These are phyloP conservation scores for Scrobipalpa costella DNA, from an alignment of 2,888 invertebrate species.

Conservation along the genomic window DNA sequence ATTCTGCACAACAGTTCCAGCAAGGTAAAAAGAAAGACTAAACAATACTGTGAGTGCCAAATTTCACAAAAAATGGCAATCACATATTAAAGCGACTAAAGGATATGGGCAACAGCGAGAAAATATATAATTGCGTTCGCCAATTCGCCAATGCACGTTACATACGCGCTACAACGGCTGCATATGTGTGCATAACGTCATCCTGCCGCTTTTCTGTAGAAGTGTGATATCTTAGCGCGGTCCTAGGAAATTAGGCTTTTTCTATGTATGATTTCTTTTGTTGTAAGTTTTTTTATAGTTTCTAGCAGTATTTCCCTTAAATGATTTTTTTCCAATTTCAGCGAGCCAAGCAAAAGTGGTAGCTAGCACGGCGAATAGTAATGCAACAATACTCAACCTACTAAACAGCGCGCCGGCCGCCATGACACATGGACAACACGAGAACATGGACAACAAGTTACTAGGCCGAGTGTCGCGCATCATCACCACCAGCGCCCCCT, in stretches of 20 bases:
- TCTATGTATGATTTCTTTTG: no score
- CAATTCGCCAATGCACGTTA: no score
- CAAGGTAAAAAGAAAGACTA: constrained; percentile 68
- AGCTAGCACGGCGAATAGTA: constrained; percentile 79
- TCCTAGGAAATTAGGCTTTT: no score
- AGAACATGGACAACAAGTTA: constrained; percentile 63
- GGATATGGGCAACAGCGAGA: background rate
- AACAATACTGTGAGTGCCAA: no score
- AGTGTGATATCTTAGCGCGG: no score
- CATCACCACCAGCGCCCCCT: constrained; percentile 64
- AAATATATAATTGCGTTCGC: no score
- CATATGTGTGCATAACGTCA: no score
- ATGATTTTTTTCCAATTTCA: constrained; percentile 26
- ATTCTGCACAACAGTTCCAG: constrained; percentile 90
- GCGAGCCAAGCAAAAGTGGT: constrained; percentile 69
- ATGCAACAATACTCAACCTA: constrained; percentile 88
- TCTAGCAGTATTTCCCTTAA: background rate
- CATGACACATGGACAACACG: constrained; percentile 80
- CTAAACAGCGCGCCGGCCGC: constrained; percentile 89
- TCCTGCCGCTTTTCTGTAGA: no score
- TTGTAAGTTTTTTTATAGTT: no score
- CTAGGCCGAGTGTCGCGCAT: constrained; percentile 76
- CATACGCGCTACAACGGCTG: no score
- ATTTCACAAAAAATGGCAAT: background rate
- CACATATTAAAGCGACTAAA: background rate